Base-by-base conservation (phyloP, 2,888 invertebrate species). In the Tridacna crocea region DNA sequence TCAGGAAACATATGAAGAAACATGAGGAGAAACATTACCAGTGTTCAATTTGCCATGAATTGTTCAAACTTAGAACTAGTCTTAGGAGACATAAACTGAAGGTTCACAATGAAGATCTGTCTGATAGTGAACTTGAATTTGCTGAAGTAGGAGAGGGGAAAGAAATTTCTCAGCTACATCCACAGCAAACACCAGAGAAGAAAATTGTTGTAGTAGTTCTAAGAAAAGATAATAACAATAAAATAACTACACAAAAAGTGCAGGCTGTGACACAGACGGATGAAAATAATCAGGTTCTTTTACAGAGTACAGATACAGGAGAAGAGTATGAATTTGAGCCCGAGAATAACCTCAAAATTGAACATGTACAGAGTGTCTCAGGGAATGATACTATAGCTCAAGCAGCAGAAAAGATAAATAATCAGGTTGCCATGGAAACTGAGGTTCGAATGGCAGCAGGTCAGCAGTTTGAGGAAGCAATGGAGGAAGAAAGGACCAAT, bases 401-500 rank as follows among this genome's bases (percentile, higher is more conserved):
- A 19, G 26, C 51, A 13, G 55, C 46, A 15, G 51, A 51, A 22
- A 75, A 51, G 12, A 65, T 66, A 17, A 26, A 13, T n/a, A 22
- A 36, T 3, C 63, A 63, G 65, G 51, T 75, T 17, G 19, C 46
- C 13, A 61, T 63, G 61, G 48, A 61, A 47, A 60, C 73, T 13
- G 74, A 74, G 24, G 61, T 13, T 36, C 19, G 61, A 22, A 74
- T 60, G 15, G 73, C 58, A 0, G 73, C 60, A 13, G 58, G 58
- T 10, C 60, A 70, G 19, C 51, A 70, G 51, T 46, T 70, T n/a
- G 74, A 60, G n/a, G 61, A 60, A 12, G 48, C 74, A 17, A 61
- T 47, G 61, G 47, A 66, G 36, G 77, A 72, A 17, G 79, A 82
- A n/a, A 24, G 82, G 12, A 73, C 76, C 13, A 63, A 51, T 19